A percentile compares a stretch with the other conserved stretches of the same genome.
Conservation (phyloP, 1,140 invertebrate genomes). For the Globodera rostochiensis region DNA sequence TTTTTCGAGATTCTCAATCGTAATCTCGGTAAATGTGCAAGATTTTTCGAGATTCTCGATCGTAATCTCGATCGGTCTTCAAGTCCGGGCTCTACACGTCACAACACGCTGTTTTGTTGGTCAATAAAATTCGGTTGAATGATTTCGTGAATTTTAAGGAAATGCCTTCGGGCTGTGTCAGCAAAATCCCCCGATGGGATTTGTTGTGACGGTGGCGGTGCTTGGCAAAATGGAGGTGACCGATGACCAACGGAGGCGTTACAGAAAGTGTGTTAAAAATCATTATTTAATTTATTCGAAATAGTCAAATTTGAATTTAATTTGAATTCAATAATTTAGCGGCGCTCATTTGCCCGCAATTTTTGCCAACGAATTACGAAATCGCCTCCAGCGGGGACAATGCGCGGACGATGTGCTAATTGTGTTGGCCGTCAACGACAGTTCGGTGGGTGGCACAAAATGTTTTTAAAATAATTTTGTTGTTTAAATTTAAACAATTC, state of each 20-base stretch:
- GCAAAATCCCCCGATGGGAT: neutral
- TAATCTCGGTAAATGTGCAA: neutral
- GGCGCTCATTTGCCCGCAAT: slow-evolving; percentile 15
- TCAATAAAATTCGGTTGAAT: no score
- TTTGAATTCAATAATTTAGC: neutral
- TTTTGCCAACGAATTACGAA: slow-evolving; percentile 20
- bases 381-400: slow-evolving; percentile 14
- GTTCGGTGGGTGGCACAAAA: slow-evolving; percentile 4
- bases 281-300: neutral
- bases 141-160: neutral
- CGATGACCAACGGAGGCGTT: slow-evolving; percentile 4
- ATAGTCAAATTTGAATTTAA: neutral
- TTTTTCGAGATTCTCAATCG: neutral
- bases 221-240: slow-evolving; percentile 12
- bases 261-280: neutral
- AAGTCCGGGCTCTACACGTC: no score
- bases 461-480: neutral
- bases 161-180: neutral
- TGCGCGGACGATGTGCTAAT: slow-evolving; percentile 18
- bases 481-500: neutral
- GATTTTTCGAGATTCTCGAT: no score
- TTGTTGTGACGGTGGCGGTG: slow-evolving; percentile 6
- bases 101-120: no score
- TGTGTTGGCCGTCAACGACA: slow-evolving; percentile 23
- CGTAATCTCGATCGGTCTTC: no score